Evolutionary conservation across 2,797 vertebrate species (phyloP).

Genomic region (Sebastes matsubarae): DNA sequence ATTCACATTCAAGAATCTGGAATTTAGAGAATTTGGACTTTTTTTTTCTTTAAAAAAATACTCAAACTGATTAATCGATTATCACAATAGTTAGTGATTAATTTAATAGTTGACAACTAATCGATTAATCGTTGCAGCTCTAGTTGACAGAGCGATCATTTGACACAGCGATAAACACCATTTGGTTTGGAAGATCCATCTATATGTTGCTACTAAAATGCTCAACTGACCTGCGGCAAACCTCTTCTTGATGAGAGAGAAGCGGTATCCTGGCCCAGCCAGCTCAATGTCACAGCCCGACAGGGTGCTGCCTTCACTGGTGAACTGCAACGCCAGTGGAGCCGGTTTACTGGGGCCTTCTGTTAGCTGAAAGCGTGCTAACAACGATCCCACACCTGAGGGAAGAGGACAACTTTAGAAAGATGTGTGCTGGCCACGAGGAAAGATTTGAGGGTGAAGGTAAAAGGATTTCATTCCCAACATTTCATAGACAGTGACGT

Average conservation of each 20-base stretch:
- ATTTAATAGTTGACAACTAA: no score
- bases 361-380: conserved; percentile 93
- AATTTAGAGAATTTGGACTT: no score
- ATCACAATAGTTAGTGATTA: no score
- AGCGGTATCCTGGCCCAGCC: conserved; percentile 94
- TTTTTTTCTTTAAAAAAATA: no score
- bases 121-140: no score
- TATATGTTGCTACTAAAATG: background rate
- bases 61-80: no score
- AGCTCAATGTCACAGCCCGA: conserved; percentile 97
- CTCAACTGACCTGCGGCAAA: conserved; percentile 92
- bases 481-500: background rate
- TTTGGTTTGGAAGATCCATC: background rate
- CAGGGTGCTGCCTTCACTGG: conserved; percentile 95
- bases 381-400: conserved; percentile 93
- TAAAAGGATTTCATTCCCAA: background rate
- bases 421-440: background rate
- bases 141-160: background rate
- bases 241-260: conserved; percentile 98
- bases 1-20: no score
- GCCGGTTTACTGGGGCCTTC: conserved; percentile 94
- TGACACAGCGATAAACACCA: background rate
- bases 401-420: background rate
- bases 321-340: conserved; percentile 95
- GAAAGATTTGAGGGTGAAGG: background rate